Evolutionary conservation across 2,113 vertebrate genomes (phyloP), one percentile per base, ranked within the genome.

Genomic region (Dasyurus viverrinus): DNA sequence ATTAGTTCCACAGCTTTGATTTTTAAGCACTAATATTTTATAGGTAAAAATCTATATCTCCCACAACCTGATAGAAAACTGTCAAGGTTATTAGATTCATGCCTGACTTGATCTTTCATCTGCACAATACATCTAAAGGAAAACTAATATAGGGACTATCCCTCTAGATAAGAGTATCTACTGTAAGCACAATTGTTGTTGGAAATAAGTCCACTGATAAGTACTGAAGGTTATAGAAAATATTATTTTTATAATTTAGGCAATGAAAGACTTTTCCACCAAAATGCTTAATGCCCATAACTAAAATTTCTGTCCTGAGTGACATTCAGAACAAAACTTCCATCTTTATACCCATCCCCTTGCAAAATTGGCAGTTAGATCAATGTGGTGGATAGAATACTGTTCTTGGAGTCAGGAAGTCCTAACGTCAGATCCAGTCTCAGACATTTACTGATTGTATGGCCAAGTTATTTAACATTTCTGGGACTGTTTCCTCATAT

Each of bases 11-110:
- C 47, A 26, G 60, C 52, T 95, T 96, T 93, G 60, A 84, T 91
- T 93, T 84, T 89, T 92, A 68, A 57, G 54, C 93, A 95, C 97
- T 95, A 97, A 97, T 97, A 96, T 97, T 97, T 98, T 97, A 96
- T 90, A 92, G 54, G 92, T 96, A 93, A 96, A 96, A 97, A 93
- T 95, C 97, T 91, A 54, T 93, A 90, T 97, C 96, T 97, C 97
- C 97, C 96, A 97, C 93, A 96, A 95, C 94, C 94, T 9, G 9
- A 36, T 8, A 36, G 42, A 60, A 92, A 90, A 14, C 91, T 53
- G 90, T 89, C 96, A 95, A 89, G 93, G 97, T 96, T 93, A 97
- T 97, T 97, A 95, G 92, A 96, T 97, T 96, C 95, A 94, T 93
- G 60, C 89, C 47, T 95, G 95, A 94, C 93, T 97, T 90, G 91